Base-by-base conservation (phyloP, 2,113 vertebrate species). In the Trematocara unimaculatum region DNA sequence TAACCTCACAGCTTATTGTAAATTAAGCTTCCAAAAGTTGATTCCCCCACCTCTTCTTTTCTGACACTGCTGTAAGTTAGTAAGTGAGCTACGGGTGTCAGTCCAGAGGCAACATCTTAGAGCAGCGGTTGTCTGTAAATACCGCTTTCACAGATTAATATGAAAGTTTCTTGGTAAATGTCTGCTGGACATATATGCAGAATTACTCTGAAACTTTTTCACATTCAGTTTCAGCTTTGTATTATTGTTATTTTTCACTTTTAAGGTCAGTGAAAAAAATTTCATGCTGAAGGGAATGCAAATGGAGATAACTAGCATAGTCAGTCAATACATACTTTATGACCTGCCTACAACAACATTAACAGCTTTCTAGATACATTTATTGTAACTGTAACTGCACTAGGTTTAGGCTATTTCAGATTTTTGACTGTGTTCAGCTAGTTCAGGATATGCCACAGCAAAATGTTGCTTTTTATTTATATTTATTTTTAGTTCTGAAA, bases 1-100 rank as follows among this genome's bases (percentile, higher is more conserved):
- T 96, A 95, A 97, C 96, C 96, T 96, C 95, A 83, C 92, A 93
- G 89, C 91, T 94, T 95, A 94, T 95, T 94, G 93, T 93, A 95
- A 95, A 94, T 94, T 91, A 95, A 94, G 94, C 94, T 93, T 94
- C 93, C 92, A 95, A 95, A 95, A 95, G 90, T 94, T 92, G 93
- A 92, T 90, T 91, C 88, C 80, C 87, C 91, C 90, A 85, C 88
- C 88, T 64, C 88, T 81, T 89, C 84, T 84, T 83, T 67, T 79
- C 74, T 10, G 84, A 67, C 74, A 47, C 60, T 6, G 67, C 84
- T 42, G 42, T 79, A 56, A 86, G 62, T 31, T 13, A 72, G 64
- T 17, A 29, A 47, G 45, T 4, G 26, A 78, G 35, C 31, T 40
- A 49, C 13, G 55, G 20, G 29, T 58, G 26, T 84, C 38, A 9